phyloP scores from a whole-genome alignment of 2,797 vertebrate genomes.

The Otus scops region DNA sequence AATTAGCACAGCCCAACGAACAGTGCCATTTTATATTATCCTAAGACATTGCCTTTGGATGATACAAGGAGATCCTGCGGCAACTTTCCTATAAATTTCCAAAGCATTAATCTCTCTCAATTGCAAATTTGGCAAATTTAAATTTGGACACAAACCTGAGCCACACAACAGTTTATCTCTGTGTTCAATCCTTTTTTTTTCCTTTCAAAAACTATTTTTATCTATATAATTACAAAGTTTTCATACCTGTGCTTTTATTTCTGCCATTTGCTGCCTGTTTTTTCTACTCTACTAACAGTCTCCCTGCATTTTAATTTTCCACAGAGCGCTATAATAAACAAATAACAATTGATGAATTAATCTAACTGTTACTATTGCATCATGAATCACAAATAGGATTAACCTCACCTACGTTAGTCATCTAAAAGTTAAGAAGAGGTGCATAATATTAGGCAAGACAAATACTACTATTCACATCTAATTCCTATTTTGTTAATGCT shows the following conservation, averaged over 20 bases:
- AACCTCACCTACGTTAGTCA: not conserved
- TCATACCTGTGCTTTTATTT: not conserved
- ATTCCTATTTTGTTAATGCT: not conserved
- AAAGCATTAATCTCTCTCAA: not conserved
- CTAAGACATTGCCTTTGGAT: not conserved
- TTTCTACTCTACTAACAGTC: not conserved
- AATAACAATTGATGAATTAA: not conserved
- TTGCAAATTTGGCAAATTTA: not conserved
- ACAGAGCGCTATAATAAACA: not conserved
- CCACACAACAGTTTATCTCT: not conserved
- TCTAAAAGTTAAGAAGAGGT: not conserved
- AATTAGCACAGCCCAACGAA: not conserved
- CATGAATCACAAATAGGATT: not conserved
- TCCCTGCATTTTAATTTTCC: not conserved
- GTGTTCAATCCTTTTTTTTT: not conserved
- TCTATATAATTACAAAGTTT: not conserved
- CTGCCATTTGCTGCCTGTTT: not conserved
- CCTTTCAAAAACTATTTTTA: not conserved
- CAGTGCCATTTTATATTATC: not conserved
- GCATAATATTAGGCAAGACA: not conserved
- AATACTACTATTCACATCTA: not conserved
- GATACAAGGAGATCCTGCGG: not conserved
- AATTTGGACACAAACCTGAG: not conserved
- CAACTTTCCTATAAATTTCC: not conserved
- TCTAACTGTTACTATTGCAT: not conserved